Base-by-base conservation (phyloP, 2,113 vertebrate species). In the Tupaia chinensis region DNA sequence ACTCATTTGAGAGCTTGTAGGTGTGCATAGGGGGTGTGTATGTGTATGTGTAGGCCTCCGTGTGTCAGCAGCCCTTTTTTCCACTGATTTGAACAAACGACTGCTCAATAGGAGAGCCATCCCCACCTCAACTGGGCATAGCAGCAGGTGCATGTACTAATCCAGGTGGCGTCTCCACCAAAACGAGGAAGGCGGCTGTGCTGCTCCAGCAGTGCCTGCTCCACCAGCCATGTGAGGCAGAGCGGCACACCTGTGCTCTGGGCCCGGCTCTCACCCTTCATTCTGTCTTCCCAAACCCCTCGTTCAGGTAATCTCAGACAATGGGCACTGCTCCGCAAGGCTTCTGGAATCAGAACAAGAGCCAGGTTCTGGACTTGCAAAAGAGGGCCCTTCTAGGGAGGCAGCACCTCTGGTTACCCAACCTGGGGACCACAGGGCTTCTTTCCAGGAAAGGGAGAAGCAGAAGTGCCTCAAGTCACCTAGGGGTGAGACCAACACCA, bases 21-120 rank as follows among this genome's bases (percentile, higher is more conserved):
- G 15, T 12, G 23, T 63, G n/a, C 2, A 22, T 3, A n/a, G 5
- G 9, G 9, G 23, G 20, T 65, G 27, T 60, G 10, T 4, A 8
- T 7, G 7, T n/a, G 56, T 7, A 53, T 13, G 9, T 1, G 34
- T 0, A 69, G 29, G n/a, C 13, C 9, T 5, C 56, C 44, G 3
- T n/a, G 12, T 8, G 53, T 66, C 12, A 58, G 78, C 32, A 23
- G 27, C 3, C 10, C 29, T 53, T 91, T 54, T 69, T 16, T 10
- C 1, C 7, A 63, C 3, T 20, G 68, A 81, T 1, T 63, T 0
- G 22, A 93, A 77, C 60, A 87, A n/a, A 78, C 63, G 68, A 56
- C 22, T 58, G 25, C 72, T 63, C 72, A 61, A 19, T 53, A 66
- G 63, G 34, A 72, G 61, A 74, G 70, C 20, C 3, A 1, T 1